Conservation (phyloP, 1,140 invertebrate species). For the Drosophila tropicalis region DNA sequence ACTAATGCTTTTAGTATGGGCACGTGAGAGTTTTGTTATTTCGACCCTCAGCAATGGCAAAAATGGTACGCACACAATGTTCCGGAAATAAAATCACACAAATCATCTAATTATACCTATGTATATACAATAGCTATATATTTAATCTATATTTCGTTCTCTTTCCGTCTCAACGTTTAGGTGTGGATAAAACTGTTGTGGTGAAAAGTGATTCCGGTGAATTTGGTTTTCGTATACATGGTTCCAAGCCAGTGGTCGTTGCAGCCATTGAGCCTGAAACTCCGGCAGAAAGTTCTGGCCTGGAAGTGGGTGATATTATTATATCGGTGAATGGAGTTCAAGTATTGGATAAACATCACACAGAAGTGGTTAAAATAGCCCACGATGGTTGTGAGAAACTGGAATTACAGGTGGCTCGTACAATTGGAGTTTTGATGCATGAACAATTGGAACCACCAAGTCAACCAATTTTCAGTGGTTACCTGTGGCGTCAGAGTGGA, state of each 20-base stretch:
- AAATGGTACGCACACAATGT: conserved; percentile 84
- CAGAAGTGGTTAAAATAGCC: conserved; percentile 96
- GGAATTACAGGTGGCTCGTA: conserved; percentile 93
- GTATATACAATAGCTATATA: conserved; percentile 16
- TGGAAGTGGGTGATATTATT: conserved; percentile 97
- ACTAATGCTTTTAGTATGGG: conserved; percentile 92
- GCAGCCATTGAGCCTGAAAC: conserved; percentile 96
- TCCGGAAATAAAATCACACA: conserved; percentile 73
- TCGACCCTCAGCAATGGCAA: conserved; percentile 85
- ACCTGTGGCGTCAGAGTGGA: conserved; percentile 89
- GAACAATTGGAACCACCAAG: conserved; percentile 85
- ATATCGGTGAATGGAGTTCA: conserved; percentile 95
- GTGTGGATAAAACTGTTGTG: conserved; percentile 93
- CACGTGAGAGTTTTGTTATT: conserved; percentile 88
- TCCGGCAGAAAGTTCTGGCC: conserved; percentile 93
- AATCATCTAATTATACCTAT: conserved; percentile 59
- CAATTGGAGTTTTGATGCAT: conserved; percentile 90
- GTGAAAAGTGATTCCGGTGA: conserved; percentile 93
- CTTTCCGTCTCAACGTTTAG: conserved; percentile 83
- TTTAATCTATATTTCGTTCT: conserved; percentile 20
- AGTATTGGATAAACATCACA: conserved; percentile 95
- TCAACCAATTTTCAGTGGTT: conserved; percentile 89
- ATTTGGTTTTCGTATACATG: conserved; percentile 97
- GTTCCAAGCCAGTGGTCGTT: conserved; percentile 96
- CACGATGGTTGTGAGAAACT: conserved; percentile 93